phyloP scores from a whole-genome alignment of 2,113 vertebrate species.

The Gnathonemus longibarbis region DNA sequence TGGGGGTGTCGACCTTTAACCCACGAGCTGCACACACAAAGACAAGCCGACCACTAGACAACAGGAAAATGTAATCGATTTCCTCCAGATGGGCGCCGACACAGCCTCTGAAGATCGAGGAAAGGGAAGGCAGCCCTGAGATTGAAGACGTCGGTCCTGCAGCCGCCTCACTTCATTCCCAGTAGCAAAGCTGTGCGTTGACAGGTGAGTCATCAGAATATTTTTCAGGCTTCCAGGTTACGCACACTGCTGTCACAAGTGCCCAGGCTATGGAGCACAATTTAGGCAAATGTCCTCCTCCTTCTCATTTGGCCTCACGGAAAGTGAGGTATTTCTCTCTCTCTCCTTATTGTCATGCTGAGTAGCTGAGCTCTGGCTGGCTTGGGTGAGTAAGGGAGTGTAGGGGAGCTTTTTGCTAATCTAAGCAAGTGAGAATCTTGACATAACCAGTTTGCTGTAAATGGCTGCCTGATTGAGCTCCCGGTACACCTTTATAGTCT shows the following conservation, averaged over 20 bases:
- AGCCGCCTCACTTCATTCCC: not conserved
- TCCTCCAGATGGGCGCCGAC: not conserved
- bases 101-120: not conserved
- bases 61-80: not conserved
- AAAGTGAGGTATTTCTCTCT: not conserved
- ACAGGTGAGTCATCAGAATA: not conserved
- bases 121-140: not conserved
- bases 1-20: not conserved
- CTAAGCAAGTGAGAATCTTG: not conserved
- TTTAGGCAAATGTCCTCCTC: not conserved
- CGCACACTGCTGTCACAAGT: not conserved
- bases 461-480: not conserved
- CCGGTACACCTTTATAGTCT: too few relatives aligned
- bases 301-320: not conserved
- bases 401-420: not conserved
- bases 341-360: not conserved
- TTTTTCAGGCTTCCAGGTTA: not conserved
- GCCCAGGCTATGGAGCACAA: not conserved
- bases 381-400: not conserved
- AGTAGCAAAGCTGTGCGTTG: not conserved
- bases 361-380: not conserved
- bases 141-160: not conserved
- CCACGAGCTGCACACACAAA: not conserved
- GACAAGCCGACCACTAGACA: not conserved
- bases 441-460: not conserved